A percentile compares a stretch with the other conserved stretches of the same genome.
Conservation (phyloP, 1,140 invertebrate genomes). For the Anastrepha ludens region DNA sequence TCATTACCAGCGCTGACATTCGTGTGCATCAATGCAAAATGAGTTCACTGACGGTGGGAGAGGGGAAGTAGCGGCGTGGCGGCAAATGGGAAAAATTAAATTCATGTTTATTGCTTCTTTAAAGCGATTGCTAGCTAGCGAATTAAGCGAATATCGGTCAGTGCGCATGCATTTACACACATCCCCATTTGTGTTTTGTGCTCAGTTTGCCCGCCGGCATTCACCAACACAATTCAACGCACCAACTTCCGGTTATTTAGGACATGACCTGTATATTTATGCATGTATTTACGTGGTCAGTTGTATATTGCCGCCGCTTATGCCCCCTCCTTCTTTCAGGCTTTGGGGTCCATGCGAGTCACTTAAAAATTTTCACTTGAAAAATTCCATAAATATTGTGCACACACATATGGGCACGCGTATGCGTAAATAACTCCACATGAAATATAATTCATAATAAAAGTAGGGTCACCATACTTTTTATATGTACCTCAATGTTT, state of each 20-base stretch:
- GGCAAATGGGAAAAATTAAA: neutral
- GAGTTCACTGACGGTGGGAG: too few species aligned
- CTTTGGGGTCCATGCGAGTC: neutral
- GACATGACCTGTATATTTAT: neutral
- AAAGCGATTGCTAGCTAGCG: neutral
- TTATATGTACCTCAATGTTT: too few species aligned
- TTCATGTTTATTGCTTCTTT: neutral
- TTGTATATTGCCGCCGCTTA: neutral
- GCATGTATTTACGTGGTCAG: neutral
- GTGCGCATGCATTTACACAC: neutral
- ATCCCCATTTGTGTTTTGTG: neutral
- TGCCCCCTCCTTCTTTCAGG: neutral
- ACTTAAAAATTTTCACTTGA: neutral
- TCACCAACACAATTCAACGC: neutral
- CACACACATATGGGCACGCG: too few species aligned
- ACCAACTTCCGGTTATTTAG: slow-evolving; percentile 19
- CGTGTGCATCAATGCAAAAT: neutral
- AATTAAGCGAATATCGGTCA: slow-evolving; percentile 1
- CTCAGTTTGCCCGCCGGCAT: neutral
- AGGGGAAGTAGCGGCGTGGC: neutral
- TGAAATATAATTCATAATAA: neutral
- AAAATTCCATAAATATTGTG: neutral
- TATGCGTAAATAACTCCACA: neutral
- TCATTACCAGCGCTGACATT: slow-evolving; percentile 11
- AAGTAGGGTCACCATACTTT: too few species aligned